A percentile compares a stretch with the other conserved stretches of the same genome.
These are phyloP conservation scores for Nesogale talazaci DNA, from an alignment of 2,113 vertebrate genomes.

Conservation along the genomic window DNA sequence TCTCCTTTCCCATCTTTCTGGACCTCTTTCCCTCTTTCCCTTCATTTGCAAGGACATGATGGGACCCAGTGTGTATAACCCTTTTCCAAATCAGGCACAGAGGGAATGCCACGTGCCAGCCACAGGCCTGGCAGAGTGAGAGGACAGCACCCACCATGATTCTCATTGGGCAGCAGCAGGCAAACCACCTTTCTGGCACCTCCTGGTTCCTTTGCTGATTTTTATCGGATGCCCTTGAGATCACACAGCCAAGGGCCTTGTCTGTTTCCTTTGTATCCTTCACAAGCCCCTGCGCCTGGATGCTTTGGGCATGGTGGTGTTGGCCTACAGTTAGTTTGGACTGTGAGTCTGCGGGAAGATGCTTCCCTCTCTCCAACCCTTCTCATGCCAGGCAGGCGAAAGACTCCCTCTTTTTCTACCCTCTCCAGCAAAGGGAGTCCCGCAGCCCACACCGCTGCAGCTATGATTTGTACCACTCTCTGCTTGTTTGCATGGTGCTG, in stretches of 20 bases:
- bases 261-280: slow-evolving; percentile 51
- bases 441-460: slow-evolving; percentile 51
- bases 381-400: slow-evolving; percentile 74
- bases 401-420: slow-evolving; percentile 63
- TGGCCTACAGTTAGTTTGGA: slow-evolving; percentile 69
- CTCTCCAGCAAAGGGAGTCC: slow-evolving; percentile 61
- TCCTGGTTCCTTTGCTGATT: slow-evolving; percentile 32
- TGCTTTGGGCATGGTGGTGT: slow-evolving; percentile 60
- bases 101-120: not conserved
- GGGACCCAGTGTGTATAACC: not conserved
- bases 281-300: not conserved
- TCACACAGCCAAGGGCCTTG: slow-evolving; percentile 59
- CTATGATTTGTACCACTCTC: slow-evolving; percentile 56
- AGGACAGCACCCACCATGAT: not conserved
- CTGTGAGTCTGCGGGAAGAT: slow-evolving; percentile 74
- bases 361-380: slow-evolving; percentile 54
- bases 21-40: too few relatives aligned
- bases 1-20: too few relatives aligned
- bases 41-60: slow-evolving; percentile 10
- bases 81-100: not conserved
- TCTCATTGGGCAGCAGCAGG: slow-evolving; percentile 59
- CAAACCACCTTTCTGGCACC: not conserved
- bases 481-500: slow-evolving; percentile 37
- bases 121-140: not conserved
- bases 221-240: slow-evolving; percentile 40